Percentiles rank a stretch among this genome's conserved stretches.
phyloP scores from a whole-genome alignment of 2,888 invertebrate genomes.

The Nemoura dubitans region DNA sequence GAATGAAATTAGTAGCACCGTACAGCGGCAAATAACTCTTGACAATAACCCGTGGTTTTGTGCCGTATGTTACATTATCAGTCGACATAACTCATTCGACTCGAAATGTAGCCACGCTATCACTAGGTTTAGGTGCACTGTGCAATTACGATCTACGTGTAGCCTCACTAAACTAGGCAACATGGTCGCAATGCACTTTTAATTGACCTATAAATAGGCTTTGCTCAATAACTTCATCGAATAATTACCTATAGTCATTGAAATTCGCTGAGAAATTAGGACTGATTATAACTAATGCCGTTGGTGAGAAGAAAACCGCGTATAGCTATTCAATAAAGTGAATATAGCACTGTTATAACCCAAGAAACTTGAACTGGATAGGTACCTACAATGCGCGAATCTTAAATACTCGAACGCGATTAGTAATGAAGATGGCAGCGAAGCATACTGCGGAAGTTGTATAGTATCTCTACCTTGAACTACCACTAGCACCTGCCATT shows the following conservation, averaged over 20 bases:
- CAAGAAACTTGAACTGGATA: constrained; percentile 12
- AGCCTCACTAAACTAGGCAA: not conserved
- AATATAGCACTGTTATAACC: not conserved
- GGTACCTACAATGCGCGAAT: too few species aligned
- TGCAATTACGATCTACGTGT: not conserved
- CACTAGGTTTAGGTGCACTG: not conserved
- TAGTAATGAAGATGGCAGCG: not conserved
- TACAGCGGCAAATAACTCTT: not conserved
- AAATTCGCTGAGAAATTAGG: not conserved
- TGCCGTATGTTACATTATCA: not conserved
- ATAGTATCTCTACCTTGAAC: not conserved
- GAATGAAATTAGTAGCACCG: not conserved
- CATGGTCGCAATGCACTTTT: not conserved
- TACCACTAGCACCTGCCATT: not conserved
- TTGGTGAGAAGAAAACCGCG: not conserved
- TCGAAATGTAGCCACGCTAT: not conserved
- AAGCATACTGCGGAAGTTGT: not conserved
- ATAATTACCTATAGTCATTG: not conserved
- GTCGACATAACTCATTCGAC: not conserved
- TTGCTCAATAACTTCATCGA: not conserved
- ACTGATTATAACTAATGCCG: not conserved
- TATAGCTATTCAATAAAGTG: not conserved
- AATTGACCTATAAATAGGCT: not conserved
- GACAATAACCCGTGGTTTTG: constrained; percentile 3
- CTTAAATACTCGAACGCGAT: not conserved